Percentiles rank a stretch among this genome's conserved stretches.
Evolutionary conservation across 2,888 invertebrate genomes (phyloP).

Genomic region (Penaeus monodon): DNA sequence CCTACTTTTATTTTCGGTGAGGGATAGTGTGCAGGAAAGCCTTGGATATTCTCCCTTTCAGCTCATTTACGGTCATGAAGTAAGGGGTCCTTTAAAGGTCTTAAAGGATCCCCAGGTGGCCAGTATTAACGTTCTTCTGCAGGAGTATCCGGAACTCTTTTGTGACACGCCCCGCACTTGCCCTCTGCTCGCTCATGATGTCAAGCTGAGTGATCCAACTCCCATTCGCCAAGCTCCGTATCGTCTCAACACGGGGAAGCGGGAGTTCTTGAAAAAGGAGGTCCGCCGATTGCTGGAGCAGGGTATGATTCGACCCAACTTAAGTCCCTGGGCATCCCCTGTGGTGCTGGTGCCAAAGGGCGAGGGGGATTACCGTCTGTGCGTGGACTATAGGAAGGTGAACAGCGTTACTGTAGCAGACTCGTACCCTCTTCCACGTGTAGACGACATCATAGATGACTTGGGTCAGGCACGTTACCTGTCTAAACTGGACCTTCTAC

Average conservation of each 20-base stretch:
- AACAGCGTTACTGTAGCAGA: not conserved
- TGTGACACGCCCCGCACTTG: no score
- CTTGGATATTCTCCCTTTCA: not conserved
- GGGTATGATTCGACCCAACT: no score
- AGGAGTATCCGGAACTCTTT: no score
- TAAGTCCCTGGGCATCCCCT: not conserved
- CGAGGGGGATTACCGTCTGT: not conserved
- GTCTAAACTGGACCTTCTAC: no score
- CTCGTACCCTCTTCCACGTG: not conserved
- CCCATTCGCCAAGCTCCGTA: no score
- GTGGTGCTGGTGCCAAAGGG: not conserved
- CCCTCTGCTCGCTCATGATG: no score
- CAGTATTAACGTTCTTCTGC: no score
- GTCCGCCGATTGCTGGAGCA: no score
- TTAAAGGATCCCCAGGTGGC: not conserved
- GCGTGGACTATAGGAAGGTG: constrained; percentile 3
- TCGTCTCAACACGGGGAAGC: no score
- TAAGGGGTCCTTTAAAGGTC: not conserved
- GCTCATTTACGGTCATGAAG: not conserved
- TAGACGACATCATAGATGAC: no score
- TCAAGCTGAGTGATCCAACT: no score
- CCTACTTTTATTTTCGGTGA: not conserved
- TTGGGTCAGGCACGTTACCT: not conserved
- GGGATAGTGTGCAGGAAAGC: not conserved
- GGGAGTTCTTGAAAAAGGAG: no score